Base-by-base conservation (phyloP, 2,888 invertebrate genomes). In the Microctonus brassicae region DNA sequence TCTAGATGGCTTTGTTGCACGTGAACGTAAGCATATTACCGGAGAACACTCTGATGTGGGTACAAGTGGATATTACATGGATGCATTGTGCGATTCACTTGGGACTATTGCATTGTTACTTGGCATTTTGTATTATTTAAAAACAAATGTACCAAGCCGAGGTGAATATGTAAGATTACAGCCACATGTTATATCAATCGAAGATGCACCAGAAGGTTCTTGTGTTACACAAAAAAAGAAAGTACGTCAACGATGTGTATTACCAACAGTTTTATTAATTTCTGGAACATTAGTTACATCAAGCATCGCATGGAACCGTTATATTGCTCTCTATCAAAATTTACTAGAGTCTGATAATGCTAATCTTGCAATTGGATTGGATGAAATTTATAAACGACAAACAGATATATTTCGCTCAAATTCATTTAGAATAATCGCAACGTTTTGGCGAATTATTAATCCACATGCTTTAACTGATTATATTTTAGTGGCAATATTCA, bases 1-100 rank as follows among this genome's bases (percentile, higher is more conserved):
- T 81, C 87, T 97, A 74, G 97, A 97, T 81, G 97, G 97, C 0
- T 94, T 95, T 81, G 94, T 97, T 2, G 96, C 95, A 0, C 91
- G 96, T 73, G 92, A 91, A 29, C 90, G 94, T 69, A 93, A 92
- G 80, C 91, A 95, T 82, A 91, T 94, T 33, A 90, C 91, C 73
- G 94, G 95, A 0, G 94, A 95, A 85, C 89, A 92, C 26, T 94
- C 95, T 0, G 94, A 94, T 83, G 92, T 95, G n/a, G 94, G 95
- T 0, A 92, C 93, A 0, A 83, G 92, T 0, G 96, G 96, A 0
- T 96, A 94, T 82, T 93, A 93, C 87, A 91, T 96, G 1, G 96
- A 96, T 80, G 95, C 95, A 0, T 86, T 94, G 3, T 95, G 95
- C 80, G 96, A 96, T 88, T 91, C 92, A 0, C 82, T 95, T 6